Evolutionary conservation across 2,888 invertebrate species (phyloP), one percentile per base, ranked within the genome.

Genomic region (Drosophila paranaensis): DNA sequence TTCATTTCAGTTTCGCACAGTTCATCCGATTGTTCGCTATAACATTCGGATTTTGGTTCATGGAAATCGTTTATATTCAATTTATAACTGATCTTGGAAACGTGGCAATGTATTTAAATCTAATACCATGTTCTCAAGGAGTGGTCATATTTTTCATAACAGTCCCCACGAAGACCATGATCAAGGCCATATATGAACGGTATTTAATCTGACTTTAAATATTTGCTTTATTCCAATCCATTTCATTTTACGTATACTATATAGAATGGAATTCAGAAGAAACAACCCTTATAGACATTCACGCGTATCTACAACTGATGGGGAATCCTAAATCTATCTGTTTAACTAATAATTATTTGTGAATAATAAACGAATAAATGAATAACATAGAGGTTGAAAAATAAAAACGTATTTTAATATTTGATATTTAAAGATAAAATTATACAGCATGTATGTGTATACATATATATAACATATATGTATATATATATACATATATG

Each of bases 11-110:
- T 92, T 96, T 96, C 91, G 95, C 94, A 35, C 93, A 97, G 2
- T 97, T 96, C 91, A 88, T 97, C 78, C 96, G 97, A 88, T 92
- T 97, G 39, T 95, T 97, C 90, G 94, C 96, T 82, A 96, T 97
- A 37, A 96, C 97, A 96, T 97, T 97, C 0, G 95, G 96, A 37
- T 96, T 96, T 88, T 97, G 97, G 97, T 93, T 95, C 0, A 95
- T 96, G 92, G 97, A 97, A 90, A 94, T 96, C 61, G 93, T 96
- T 71, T 95, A 96, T 39, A 96, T 96, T 94, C 93, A 95, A 1
- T 50, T 33, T 35, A 6, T 2, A 46, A 45, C 33, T 10, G 33
- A 43, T n/a, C 0, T 0, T 9, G 3, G 1, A 9, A 6, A 8
- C 2, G 9, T 10, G 5, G 0, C 11, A 2, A 6, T 10, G 2